These are phyloP conservation scores for Shinisaurus crocodilurus DNA, from an alignment of 2,113 vertebrate species.

Conservation along the genomic window DNA sequence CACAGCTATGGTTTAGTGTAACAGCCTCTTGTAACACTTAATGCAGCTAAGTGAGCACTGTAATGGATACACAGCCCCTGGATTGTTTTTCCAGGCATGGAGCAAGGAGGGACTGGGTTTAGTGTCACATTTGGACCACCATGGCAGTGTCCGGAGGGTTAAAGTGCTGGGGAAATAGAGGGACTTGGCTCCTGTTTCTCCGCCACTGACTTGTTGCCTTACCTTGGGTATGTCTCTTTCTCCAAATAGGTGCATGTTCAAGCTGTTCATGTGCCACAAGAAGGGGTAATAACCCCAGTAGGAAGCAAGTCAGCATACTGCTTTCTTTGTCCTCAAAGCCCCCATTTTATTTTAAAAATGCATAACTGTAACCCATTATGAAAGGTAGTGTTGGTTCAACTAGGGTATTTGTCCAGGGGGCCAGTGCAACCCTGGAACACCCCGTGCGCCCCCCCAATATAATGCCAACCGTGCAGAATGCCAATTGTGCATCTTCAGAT, in stretches of 20 bases:
- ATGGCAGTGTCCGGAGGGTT: background rate
- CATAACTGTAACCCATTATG: background rate
- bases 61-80: background rate
- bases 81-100: background rate
- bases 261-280: too few relatives aligned
- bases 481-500: background rate
- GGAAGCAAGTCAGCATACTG: background rate
- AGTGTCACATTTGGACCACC: background rate
- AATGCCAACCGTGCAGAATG: too few relatives aligned
- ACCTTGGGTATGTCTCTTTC: background rate
- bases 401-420: background rate
- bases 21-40: conserved; percentile 41
- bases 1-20: conserved; percentile 59
- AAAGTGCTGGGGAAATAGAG: background rate
- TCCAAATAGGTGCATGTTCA: conserved; percentile 29
- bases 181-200: background rate
- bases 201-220: background rate
- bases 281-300: background rate
- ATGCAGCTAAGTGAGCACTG: conserved; percentile 18
- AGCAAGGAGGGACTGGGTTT: background rate
- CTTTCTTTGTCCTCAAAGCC: background rate
- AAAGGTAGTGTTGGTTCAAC: background rate
- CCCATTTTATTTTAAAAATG: background rate
- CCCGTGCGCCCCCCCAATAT: background rate
- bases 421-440: background rate